These are phyloP conservation scores for Rhodeus uyekii DNA, from an alignment of 2,797 vertebrate species.

Conservation along the genomic window DNA sequence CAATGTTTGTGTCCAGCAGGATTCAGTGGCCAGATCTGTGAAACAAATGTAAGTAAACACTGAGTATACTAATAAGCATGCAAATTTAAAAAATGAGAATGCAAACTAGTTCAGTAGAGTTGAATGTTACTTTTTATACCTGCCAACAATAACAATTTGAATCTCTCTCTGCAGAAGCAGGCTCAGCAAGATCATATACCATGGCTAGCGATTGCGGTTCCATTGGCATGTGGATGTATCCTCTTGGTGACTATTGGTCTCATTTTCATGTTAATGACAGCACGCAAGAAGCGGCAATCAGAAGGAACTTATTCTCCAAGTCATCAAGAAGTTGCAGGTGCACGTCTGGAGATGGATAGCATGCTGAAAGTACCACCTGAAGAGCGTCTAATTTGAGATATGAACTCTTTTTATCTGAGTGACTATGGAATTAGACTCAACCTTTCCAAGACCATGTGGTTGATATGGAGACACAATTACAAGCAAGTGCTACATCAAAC, in stretches of 20 bases:
- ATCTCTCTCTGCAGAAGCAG: constrained; percentile 80
- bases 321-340: constrained; percentile 91
- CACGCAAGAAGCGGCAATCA: constrained; percentile 91
- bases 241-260: constrained; percentile 82
- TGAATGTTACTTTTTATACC: background rate
- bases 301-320: constrained; percentile 96
- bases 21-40: constrained; percentile 85
- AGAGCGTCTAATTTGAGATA: constrained; percentile 88
- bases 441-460: background rate
- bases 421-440: background rate
- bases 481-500: background rate
- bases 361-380: constrained; percentile 95
- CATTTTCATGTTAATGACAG: constrained; percentile 87
- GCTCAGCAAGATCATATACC: constrained; percentile 77
- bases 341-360: constrained; percentile 96
- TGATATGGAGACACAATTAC: background rate
- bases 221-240: constrained; percentile 84
- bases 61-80: background rate
- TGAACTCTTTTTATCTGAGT: background rate
- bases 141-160: background rate
- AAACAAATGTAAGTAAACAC: constrained; percentile 78
- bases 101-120: background rate
- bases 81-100: background rate
- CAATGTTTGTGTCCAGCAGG: constrained; percentile 84
- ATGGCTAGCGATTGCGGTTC: constrained; percentile 86